Base-by-base conservation (phyloP, 2,113 vertebrate species). In the Eulemur macaco region DNA sequence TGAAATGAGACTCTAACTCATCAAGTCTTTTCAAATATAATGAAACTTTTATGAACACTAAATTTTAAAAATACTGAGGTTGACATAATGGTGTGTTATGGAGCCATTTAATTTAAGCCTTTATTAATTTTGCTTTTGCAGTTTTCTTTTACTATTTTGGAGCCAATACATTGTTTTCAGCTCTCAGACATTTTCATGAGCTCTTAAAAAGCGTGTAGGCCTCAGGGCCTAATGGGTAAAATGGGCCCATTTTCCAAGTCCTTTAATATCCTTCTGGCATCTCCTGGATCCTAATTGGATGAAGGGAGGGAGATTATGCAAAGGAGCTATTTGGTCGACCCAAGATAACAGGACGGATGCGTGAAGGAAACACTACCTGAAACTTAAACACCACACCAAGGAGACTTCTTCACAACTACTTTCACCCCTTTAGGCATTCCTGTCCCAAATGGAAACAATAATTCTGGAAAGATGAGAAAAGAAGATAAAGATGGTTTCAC, bases 11-110 rank as follows among this genome's bases (percentile, higher is more conserved):
- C 84, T 88, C 82, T n/a, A 90, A 31, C 73, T 84, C 78, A 86
- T 93, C 89, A 86, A 63, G 31, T 83, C 84, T 96, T 88, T 95
- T 91, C 69, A 80, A 83, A 71, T n/a, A 37, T 71, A 97, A 89
- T 84, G 69, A 91, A 91, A 89, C 69, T 93, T 98, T 94, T 88
- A 95, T 94, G 96, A 96, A 94, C 29, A 93, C 66, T 86, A 60
- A 91, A 98, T 96, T 91, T 88, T 6, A 74, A 64, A 78, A 94
- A 73, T 54, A 84, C 80, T 9, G 31, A 97, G 31, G 74, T 66
- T 93, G 86, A 86, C 83, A 87, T 81, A 78, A 93, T 3, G 25
- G 29, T 76, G 8, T 64, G 37, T 93, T 91, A 77, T 39, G 13
- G 86, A 94, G 94, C 74, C 69, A 27, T 84, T 97, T 93, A 60